Evolutionary conservation across 2,113 vertebrate genomes (phyloP), one percentile per base, ranked within the genome.

Genomic region (Macquaria australasica): DNA sequence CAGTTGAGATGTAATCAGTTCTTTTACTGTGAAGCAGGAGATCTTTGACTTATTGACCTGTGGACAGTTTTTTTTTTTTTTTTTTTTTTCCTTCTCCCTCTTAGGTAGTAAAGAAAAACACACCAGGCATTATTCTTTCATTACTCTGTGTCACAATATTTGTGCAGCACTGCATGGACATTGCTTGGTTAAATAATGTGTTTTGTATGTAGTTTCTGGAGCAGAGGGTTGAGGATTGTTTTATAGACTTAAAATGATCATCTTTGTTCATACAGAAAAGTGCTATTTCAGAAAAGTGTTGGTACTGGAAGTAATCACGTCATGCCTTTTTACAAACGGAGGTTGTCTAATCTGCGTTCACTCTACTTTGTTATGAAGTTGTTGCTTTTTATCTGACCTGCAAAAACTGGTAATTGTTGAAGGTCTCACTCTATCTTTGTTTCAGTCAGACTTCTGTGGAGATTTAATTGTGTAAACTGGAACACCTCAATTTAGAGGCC

Each of bases 391-490:
- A 28, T 59, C 50, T 82, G n/a, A 50, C 60, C 16, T 64, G 43
- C 8, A 74, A 34, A 77, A 71, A 69, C 15, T 16, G 8, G 43
- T 72, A 60, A 31, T 68, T 63, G 63, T 50, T 59, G 21, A 55
- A 62, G 16, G 41, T 75, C 59, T 79, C 50, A 23, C 3, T 3
- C n/a, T n/a, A 12, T 39, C 8, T 58, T 20, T 37, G 8, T 71
- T 8, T 15, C 25, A 39, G 28, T 39, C 62, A 75, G 18, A 56
- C 23, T 2, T 62, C 23, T 70, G 37, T 85, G 73, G 79, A 80
- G 28, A 80, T 81, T 70, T 75, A 77, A 87, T 45, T 60, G 72
- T 45, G 39, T 60, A 63, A 88, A 85, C 89, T 88, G 28, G 45
- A 66, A 43, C 31, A 51, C 41, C 41, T 67, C 23, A 20, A n/a